Evolutionary conservation across 2,113 vertebrate genomes (phyloP).

Genomic region (Cyphomyrus plagiostoma): DNA sequence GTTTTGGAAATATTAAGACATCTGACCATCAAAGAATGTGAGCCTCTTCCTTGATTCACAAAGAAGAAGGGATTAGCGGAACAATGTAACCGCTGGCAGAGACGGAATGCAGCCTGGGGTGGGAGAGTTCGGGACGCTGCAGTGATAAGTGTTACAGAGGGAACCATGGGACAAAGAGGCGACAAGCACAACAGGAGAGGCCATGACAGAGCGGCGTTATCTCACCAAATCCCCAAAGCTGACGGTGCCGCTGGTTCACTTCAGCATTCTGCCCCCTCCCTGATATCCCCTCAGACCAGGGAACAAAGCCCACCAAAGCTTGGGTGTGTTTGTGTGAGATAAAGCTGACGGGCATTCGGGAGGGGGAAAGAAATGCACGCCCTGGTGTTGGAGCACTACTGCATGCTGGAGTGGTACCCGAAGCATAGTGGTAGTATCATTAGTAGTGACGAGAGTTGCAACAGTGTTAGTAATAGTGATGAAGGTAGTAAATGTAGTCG

Average conservation of each 20-base stretch:
- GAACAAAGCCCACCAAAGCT: neutral
- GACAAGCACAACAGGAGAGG: neutral
- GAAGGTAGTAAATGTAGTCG: neutral
- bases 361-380: neutral
- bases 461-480: neutral
- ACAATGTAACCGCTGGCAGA: neutral
- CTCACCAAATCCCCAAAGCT: neutral
- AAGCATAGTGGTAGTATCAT: neutral
- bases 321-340: neutral
- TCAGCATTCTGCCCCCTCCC: neutral
- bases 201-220: constrained; percentile 1
- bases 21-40: constrained; percentile 1
- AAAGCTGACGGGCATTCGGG: neutral
- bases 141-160: neutral
- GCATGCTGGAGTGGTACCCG: neutral
- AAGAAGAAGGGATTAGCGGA: neutral
- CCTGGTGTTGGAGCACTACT: neutral
- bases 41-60: neutral
- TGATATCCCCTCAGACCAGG: neutral
- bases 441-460: neutral
- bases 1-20: neutral
- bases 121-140: neutral
- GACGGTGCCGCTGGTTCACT: neutral
- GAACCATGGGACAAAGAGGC: neutral
- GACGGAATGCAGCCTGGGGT: neutral